These are phyloP conservation scores for Heliconius melpomene DNA, from an alignment of 1,140 invertebrate genomes.

Conservation along the genomic window DNA sequence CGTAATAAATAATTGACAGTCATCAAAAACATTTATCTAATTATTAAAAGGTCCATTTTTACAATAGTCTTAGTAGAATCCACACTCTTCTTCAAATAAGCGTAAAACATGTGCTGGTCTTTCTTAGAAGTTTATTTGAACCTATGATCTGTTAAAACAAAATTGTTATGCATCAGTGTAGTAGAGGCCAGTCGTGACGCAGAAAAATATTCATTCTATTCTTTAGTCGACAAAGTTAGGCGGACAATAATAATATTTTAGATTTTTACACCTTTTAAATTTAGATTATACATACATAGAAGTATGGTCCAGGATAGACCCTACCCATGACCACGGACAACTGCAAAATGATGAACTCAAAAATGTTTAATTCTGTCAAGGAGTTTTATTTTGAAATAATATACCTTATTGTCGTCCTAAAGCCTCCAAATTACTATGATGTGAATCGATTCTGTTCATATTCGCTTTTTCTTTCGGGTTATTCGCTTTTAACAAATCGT, in stretches of 20 bases:
- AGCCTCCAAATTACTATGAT: conserved; percentile 72
- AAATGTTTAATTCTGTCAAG: no score
- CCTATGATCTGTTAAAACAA: neutral
- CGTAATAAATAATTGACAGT: conserved; percentile 8
- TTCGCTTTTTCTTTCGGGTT: conserved; percentile 74
- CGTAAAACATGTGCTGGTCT: neutral
- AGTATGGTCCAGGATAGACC: no score
- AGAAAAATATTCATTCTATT: no score
- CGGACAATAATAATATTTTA: no score
- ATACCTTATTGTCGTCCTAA: conserved; percentile 45
- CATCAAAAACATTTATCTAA: neutral
- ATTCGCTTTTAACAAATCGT: conserved; percentile 26
- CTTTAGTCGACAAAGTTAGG: no score
- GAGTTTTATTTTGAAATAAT: no score
- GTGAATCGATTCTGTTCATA: conserved; percentile 78
- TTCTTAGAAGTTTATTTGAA: neutral
- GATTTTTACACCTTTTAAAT: no score
- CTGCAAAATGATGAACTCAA: no score
- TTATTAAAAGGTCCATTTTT: neutral
- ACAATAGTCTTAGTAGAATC: neutral
- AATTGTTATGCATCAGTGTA: neutral
- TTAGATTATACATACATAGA: no score
- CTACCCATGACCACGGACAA: no score
- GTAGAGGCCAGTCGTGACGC: no score
- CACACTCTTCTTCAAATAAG: neutral